Base-by-base conservation (phyloP, 2,113 vertebrate genomes). In the Pithys albifrons region DNA sequence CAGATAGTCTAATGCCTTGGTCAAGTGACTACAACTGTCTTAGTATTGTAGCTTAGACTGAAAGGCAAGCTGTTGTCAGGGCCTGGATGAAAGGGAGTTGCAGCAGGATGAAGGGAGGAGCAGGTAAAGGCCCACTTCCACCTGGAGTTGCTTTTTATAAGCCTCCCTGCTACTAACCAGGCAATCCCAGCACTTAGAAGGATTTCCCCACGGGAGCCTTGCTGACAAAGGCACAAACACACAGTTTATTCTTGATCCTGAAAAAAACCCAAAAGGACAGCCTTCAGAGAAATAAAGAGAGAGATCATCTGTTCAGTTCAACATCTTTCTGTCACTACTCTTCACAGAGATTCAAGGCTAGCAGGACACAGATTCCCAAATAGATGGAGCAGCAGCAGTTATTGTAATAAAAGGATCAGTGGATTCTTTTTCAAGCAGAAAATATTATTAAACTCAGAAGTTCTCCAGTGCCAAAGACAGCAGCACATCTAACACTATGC, bases 121-220 rank as follows among this genome's bases (percentile, higher is more conserved):
- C 83, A 93, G 96, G 91, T 88, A 92, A 94, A 95, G 76, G 61
- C 76, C 57, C 52, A 59, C 91, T 95, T 95, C 91, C 94, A 96
- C 93, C 48, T 86, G 91, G 69, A 86, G 83, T 7, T 67, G 76
- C 80, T 91, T 86, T 88, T 80, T 62, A 45, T 59, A 88, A 92
- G 51, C 80, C 72, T 92, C 69, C 43, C 49, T 66, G 46, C 64
- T 43, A 84, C 59, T 61, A 28, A 70, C 69, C 25, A 89, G 76
- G 64, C 89, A 70, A 81, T 33, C 89, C 80, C 79, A 27, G 64
- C 9, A 27, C 81, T 88, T 64, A 59, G 6, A 64, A 51, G 75
- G 67, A 59, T 46, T 62, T 59, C 12, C 59, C 57, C 43, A 13
- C 15, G 72, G 85, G 79, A 95, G 43, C 37, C 46, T 57, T 51